Evolutionary conservation across 1,140 invertebrate species (phyloP), one percentile per base, ranked within the genome.

Genomic region (Caenorhabditis remanei): DNA sequence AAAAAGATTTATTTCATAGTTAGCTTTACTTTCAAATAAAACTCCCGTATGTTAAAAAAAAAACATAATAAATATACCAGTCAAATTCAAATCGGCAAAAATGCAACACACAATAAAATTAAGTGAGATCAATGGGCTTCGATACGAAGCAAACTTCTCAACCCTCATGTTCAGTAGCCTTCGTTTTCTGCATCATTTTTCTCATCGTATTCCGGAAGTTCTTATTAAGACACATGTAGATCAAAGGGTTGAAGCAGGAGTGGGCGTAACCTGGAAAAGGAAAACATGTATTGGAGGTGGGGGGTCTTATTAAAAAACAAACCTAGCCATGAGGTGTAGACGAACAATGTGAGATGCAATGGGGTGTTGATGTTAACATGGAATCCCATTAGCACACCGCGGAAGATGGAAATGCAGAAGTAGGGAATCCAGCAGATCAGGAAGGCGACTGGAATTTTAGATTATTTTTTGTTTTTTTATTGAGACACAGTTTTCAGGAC

Each of bases 191-290:
- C 71, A 87, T 87, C 58, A 88, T 79, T 67, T 83, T 71, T n/a
- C 84, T n/a, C 32, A 88, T 84, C 9, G 87, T 88, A 43, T 50
- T 53, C 9, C 88, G 88, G 87, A 89, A 89, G 58, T 85, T 89
- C 32, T 89, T 89, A 83, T 89, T 89, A 6, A 89, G 83, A 84
- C 88, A 89, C 86, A 88, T 89, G 48, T 89, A 89, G 56, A 89
- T 89, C 43, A 89, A 41, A 9, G 86, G 87, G 86, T 89, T 89
- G 88, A 89, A 89, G 32, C 87, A 88, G 8, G 86, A 88, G 67
- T 89, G 88, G 46, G 87, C 86, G 58, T 89, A 89, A 53, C 71
- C 71, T 79, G 46, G 24, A 79, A 79, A 50, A 21, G 19, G 24
- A 50, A 53, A 46, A 19, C 6, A 19, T 5, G 13, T 19, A 21